Base-by-base conservation (phyloP, 2,888 invertebrate genomes). In the Calephelis perditalis region DNA sequence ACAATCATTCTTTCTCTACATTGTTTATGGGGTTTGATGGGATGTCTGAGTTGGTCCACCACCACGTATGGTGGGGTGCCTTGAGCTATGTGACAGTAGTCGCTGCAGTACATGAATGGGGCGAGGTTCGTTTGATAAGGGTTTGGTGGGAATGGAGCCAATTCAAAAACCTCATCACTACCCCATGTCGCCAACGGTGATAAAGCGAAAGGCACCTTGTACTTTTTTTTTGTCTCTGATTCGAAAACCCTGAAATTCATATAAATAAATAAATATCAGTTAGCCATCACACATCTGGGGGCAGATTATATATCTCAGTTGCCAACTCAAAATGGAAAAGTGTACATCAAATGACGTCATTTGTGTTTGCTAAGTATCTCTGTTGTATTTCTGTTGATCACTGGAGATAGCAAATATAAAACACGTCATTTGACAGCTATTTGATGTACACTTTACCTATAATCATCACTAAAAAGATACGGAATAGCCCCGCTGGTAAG, bases 51-150 rank as follows among this genome's bases (percentile, higher is more conserved):
- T 65, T 89, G 89, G 52, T 90, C 86, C 3, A 90, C 78, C 1
- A 86, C 87, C 0, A 71, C 78, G 47, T 74, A 82, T 0, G 88
- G 86, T 0, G 83, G 79, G 0, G 87, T 86, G 15, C 89, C 88
- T 65, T 82, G 82, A 0, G 81, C 73, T 9, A 87, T 77, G 58
- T 88, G 89, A 59, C 89, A 89, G 54, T 89, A 89, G 64, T 90
- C 90, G 60, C 84, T 86, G 68, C 90, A 89, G 71, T 90, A 90
- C 89, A 89, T 90, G 67, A 86, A 87, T 0, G 90, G 90, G 0
- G 88, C 84, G 1, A 84, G 82, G 69, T 84, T 86, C 1, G 88
- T 86, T 71, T 89, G 90, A 69, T 72, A 88, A 0, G 88, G 87
- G 64, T 86, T 89, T 0, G 90, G 89, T 0, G 82, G 81, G 71